These are phyloP conservation scores for Zygaena filipendulae DNA, from an alignment of 2,888 invertebrate genomes.

Conservation along the genomic window DNA sequence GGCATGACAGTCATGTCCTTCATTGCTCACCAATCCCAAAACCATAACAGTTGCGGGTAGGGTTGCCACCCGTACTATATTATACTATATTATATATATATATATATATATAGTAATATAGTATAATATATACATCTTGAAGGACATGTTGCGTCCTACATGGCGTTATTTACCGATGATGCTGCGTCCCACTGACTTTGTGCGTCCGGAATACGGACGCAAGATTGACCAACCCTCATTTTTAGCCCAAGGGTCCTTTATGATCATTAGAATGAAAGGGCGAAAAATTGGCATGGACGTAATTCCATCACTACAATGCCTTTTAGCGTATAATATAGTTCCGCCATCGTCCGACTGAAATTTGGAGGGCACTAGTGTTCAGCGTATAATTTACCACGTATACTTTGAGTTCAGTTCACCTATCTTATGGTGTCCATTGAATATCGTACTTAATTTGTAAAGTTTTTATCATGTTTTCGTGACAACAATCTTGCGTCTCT, in stretches of 20 bases:
- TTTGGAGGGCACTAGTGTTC: constrained; percentile 5
- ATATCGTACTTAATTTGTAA: constrained; percentile 6
- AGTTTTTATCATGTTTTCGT: constrained; percentile 5
- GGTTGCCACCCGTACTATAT: too few species aligned
- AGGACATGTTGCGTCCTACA: constrained; percentile 8
- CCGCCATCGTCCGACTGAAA: constrained; percentile 6
- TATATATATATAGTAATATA: too few species aligned
- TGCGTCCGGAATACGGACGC: constrained; percentile 13
- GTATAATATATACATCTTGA: too few species aligned
- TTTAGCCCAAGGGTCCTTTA: constrained; percentile 7
- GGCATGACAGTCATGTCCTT: too few species aligned
- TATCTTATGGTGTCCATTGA: too few species aligned
- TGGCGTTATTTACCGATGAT: constrained; percentile 7
- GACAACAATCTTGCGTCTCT: constrained; percentile 5
- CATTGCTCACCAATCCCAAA: too few species aligned
- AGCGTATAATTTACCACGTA: constrained; percentile 5
- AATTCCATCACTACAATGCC: constrained; percentile 6
- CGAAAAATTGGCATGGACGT: constrained; percentile 12
- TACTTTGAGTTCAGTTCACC: too few species aligned
- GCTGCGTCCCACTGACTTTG: constrained; percentile 6
- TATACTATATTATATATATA: too few species aligned
- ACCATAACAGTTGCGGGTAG: too few species aligned
- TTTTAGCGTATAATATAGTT: constrained; percentile 7
- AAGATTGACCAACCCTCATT: constrained; percentile 10
- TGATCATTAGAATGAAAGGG: constrained; percentile 7